A percentile compares a stretch with the other conserved stretches of the same genome.
Conservation (phyloP, 2,888 invertebrate species). For the Spisula solida region DNA sequence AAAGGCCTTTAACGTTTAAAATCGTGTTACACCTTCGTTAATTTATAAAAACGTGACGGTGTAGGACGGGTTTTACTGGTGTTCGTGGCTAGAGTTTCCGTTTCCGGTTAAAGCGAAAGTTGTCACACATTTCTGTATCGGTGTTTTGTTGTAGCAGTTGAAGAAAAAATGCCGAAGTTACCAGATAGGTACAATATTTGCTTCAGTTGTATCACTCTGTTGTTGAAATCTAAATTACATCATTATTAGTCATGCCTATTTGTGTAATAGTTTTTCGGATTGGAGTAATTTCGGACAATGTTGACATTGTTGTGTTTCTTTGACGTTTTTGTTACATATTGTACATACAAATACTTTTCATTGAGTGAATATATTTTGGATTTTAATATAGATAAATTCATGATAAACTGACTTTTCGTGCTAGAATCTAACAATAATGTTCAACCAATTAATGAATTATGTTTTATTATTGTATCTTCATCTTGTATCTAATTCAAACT, state of each 20-base stretch:
- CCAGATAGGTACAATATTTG: conserved; percentile 30
- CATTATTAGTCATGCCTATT: not conserved
- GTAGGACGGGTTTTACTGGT: too few species aligned
- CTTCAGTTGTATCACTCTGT: not conserved
- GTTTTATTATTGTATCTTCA: too few species aligned
- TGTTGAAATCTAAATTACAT: not conserved
- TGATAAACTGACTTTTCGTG: not conserved
- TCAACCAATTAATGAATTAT: too few species aligned
- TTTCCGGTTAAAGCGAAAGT: conserved; percentile 29
- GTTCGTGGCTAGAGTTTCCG: not conserved
- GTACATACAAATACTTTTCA: not conserved
- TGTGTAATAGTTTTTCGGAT: not conserved
- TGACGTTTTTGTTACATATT: not conserved
- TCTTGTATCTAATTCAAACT: too few species aligned
- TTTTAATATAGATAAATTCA: not conserved
- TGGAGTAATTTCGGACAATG: not conserved
- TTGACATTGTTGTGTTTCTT: not conserved
- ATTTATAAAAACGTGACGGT: too few species aligned
- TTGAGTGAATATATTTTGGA: not conserved
- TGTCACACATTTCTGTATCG: not conserved
- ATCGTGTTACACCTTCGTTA: too few species aligned
- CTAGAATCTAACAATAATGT: too few species aligned
- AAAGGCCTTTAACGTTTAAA: too few species aligned
- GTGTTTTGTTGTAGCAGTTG: not conserved
- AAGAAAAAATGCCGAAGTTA: conserved; percentile 37